These are phyloP conservation scores for Psammodynastes pulverulentus DNA, from an alignment of 2,113 vertebrate species.

Conservation along the genomic window DNA sequence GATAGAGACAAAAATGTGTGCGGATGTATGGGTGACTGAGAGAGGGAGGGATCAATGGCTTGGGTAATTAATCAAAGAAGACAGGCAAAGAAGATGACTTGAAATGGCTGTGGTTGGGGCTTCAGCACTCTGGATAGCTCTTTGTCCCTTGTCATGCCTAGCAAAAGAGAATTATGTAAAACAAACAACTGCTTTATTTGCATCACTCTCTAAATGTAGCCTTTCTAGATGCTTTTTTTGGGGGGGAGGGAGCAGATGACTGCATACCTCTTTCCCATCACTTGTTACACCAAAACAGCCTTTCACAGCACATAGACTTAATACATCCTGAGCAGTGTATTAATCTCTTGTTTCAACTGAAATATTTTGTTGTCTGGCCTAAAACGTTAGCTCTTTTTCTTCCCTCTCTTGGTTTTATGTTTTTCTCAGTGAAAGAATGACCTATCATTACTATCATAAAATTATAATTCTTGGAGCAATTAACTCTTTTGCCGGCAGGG, in stretches of 20 bases:
- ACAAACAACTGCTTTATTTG: background rate
- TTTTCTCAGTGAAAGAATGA: background rate
- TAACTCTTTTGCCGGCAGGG: background rate
- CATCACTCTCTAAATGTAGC: background rate
- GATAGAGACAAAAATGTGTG: background rate
- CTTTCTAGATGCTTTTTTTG: background rate
- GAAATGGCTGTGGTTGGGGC: background rate
- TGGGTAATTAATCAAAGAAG: background rate
- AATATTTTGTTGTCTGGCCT: background rate
- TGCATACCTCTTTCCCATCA: background rate
- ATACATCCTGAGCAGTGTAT: background rate
- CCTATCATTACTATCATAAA: background rate
- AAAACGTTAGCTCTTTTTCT: background rate
- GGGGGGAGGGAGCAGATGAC: too few relatives aligned
- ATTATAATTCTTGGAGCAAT: background rate
- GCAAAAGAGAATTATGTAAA: background rate
- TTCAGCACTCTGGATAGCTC: conserved; percentile 33
- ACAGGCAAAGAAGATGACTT: background rate
- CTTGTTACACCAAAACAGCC: background rate
- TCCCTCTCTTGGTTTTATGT: background rate
- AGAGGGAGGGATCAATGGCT: background rate
- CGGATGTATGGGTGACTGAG: background rate
- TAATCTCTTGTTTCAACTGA: background rate
- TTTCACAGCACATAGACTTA: background rate
- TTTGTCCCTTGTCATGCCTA: background rate